Percentiles rank a stretch among this genome's conserved stretches.
Conservation (phyloP, 2,888 invertebrate species). For the Meliscaeva auricollis region DNA sequence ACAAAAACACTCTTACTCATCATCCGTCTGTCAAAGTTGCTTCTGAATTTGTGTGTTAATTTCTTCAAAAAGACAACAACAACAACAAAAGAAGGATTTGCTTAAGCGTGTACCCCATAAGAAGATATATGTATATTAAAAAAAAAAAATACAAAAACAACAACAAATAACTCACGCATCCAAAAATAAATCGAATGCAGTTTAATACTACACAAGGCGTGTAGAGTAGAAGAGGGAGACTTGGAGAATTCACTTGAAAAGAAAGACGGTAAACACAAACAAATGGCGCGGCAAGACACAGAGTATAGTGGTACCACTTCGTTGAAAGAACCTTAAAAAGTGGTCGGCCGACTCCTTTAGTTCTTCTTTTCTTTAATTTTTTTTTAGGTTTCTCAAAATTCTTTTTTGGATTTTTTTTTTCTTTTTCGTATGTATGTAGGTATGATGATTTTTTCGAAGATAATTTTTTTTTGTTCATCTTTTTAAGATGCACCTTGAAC, state of each 20-base stretch:
- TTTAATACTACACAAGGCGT: conserved; percentile 9
- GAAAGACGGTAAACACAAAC: conserved; percentile 64
- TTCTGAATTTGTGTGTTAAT: conserved; percentile 47
- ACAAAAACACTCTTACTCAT: conserved; percentile 30
- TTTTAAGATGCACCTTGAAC: conserved; percentile 43
- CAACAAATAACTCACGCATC: conserved; percentile 26
- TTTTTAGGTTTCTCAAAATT: conserved; percentile 2
- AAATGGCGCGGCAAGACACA: conserved; percentile 44
- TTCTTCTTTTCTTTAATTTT: conserved; percentile 43
- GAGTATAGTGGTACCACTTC: conserved; percentile 52
- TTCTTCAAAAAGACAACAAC: conserved; percentile 1
- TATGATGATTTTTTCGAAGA: conserved; percentile 33
- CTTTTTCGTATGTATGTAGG: conserved; percentile 15
- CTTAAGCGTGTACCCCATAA: conserved; percentile 26
- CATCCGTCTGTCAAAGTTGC: conserved; percentile 46
- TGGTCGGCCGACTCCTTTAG: conserved; percentile 71
- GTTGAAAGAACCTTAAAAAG: conserved; percentile 60
- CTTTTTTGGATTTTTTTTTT: conserved; percentile 8
- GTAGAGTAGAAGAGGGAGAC: conserved; percentile 3
- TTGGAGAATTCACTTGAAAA: conserved; percentile 51
- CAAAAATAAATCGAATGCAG: conserved; percentile 35
- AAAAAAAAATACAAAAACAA: conserved; percentile 2
- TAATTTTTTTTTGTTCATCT: conserved; percentile 39
- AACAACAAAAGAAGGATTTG: conserved; percentile 21
- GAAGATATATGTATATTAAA: background rate